phyloP scores from a whole-genome alignment of 30 jellyfish, hydroid and myxozoan species.

The Turritopsis rubra region DNA sequence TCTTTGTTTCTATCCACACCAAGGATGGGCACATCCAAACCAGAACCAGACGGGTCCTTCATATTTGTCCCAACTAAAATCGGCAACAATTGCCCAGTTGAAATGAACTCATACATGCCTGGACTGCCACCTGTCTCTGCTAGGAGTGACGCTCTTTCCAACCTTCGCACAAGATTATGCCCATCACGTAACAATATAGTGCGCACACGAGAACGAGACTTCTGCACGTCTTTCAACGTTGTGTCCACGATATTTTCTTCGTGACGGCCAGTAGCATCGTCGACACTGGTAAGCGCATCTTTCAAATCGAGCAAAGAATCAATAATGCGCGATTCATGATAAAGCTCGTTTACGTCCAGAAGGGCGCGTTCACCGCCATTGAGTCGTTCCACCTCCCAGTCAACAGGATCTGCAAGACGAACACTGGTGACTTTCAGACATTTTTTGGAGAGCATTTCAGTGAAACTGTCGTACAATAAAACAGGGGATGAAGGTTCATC shows the following conservation, averaged over 20 bases:
- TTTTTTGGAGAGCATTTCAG: constrained; percentile 55
- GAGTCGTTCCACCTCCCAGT: constrained; percentile 48
- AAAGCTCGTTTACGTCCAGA: constrained; percentile 85
- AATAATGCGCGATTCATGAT: constrained; percentile 60
- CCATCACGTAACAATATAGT: constrained; percentile 57
- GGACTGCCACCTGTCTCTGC: constrained; percentile 94
- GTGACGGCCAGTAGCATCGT: constrained; percentile 64
- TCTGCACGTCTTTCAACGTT: constrained; percentile 50
- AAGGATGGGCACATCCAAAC: constrained; percentile 83
- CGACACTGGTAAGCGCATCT: constrained; percentile 69
- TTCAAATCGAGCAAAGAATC: constrained; percentile 75
- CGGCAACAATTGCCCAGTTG: constrained; percentile 91
- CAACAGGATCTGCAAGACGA: constrained; percentile 39
- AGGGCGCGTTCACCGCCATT: constrained; percentile 89
- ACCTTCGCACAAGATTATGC: constrained; percentile 48
- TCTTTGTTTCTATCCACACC: constrained; percentile 79
- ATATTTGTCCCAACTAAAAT: constrained; percentile 77
- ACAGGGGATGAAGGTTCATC: constrained; percentile 62
- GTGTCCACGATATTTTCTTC: constrained; percentile 80
- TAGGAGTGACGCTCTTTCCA: constrained; percentile 52
- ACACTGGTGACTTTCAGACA: constrained; percentile 82
- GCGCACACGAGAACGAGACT: constrained; percentile 64
- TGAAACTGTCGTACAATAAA: constrained; percentile 62
- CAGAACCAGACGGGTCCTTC: constrained; percentile 97
- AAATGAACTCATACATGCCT: constrained; percentile 79